Conservation (phyloP, 2,113 vertebrate genomes). For the Pyxicephalus adspersus region DNA sequence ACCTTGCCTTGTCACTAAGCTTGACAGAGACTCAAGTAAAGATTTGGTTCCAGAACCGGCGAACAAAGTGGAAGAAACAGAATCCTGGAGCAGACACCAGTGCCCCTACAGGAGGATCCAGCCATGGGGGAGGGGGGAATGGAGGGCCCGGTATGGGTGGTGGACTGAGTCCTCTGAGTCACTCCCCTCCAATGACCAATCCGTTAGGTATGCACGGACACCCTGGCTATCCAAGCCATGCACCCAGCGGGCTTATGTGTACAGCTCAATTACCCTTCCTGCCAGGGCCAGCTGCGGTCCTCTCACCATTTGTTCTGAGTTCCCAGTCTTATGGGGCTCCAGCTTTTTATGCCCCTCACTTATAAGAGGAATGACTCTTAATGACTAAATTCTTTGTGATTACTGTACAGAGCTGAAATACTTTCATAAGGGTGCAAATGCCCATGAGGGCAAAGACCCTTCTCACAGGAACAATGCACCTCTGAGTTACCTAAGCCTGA, state of each 20-base stretch:
- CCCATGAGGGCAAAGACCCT: background rate
- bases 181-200: slow-evolving; percentile 85
- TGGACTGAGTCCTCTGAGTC: slow-evolving; percentile 82
- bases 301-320: slow-evolving; percentile 93
- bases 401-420: no score
- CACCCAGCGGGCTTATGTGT: slow-evolving; percentile 85
- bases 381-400: background rate
- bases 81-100: slow-evolving; percentile 93
- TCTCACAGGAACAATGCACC: background rate
- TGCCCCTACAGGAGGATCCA: slow-evolving; percentile 76
- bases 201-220: slow-evolving; percentile 88
- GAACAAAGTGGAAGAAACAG: slow-evolving; percentile 96
- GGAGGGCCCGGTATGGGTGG: slow-evolving; percentile 67
- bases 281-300: slow-evolving; percentile 83
- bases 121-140: slow-evolving; percentile 62
- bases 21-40: slow-evolving; percentile 93
- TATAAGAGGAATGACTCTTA: slow-evolving; percentile 70
- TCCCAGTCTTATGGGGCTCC: slow-evolving; percentile 93
- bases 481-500: background rate
- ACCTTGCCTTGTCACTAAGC: slow-evolving; percentile 88
- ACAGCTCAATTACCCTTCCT: slow-evolving; percentile 92
- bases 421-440: background rate
- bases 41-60: slow-evolving; percentile 94
- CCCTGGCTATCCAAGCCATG: slow-evolving; percentile 82
- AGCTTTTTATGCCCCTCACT: slow-evolving; percentile 93